These are phyloP conservation scores for Belgica antarctica DNA, from an alignment of 2,888 invertebrate genomes.

Conservation along the genomic window DNA sequence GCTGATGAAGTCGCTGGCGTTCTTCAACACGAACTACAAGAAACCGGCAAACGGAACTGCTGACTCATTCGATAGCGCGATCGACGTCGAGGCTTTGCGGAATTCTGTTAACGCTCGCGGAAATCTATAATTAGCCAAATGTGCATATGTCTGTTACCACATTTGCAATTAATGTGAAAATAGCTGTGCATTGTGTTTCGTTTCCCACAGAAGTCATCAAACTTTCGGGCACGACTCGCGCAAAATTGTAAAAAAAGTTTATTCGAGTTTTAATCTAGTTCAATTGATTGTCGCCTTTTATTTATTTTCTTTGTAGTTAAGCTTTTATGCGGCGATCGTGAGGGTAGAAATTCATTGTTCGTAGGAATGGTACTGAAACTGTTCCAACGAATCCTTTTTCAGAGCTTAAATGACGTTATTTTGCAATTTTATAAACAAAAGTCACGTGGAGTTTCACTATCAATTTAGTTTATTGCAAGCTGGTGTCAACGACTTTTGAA, in stretches of 20 bases:
- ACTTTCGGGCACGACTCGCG: constrained; percentile 7
- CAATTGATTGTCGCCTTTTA: neutral
- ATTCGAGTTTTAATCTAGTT: constrained; percentile 21
- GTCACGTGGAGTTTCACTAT: no score
- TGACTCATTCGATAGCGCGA: constrained; percentile 2
- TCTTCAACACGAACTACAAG: constrained; percentile 76
- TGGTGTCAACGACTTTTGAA: no score
- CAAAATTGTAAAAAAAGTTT: constrained; percentile 16
- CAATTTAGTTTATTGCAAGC: no score
- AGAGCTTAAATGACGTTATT: no score
- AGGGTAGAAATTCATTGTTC: neutral
- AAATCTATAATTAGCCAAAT: neutral
- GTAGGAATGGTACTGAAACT: no score
- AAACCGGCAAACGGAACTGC: constrained; percentile 52
- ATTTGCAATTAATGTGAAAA: neutral
- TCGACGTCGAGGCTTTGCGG: constrained; percentile 47
- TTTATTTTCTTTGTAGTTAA: neutral
- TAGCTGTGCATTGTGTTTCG: no score
- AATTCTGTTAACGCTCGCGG: constrained; percentile 46
- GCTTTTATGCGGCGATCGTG: neutral
- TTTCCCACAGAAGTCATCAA: constrained; percentile 22
- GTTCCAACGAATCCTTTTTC: no score
- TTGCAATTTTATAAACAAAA: no score
- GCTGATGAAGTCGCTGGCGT: constrained; percentile 84
- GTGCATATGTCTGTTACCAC: neutral